Base-by-base conservation (phyloP, 2,888 invertebrate genomes). In the Serrognathus titanus region DNA sequence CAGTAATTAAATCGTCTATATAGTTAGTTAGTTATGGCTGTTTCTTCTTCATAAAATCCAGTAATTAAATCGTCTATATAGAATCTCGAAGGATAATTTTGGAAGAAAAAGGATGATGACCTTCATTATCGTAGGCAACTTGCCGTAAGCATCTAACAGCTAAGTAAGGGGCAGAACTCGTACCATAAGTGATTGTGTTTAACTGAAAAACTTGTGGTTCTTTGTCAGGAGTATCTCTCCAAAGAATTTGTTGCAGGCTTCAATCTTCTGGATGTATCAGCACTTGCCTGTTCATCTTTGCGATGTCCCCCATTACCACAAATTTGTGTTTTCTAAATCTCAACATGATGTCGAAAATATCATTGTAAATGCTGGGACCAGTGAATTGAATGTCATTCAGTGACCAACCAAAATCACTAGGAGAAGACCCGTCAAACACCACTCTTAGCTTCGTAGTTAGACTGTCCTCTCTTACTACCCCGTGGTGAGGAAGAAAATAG, bases 1-100 rank as follows among this genome's bases (percentile, higher is more conserved):
- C 20, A 8, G 20, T n/a, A 9, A 49, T 36, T 13, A 49, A 20
- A 38, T 49, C 49, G 10, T 49, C 38, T 9, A 49, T 37, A 35
- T 48, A 48, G 35, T n/a, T n/a, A 31, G 10, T 40, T 10, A 3
- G n/a, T 20, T 10, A 37, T 38, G 2, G 39, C 38, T 4, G 31
- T 7, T 11, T 8, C 39, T 49, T 6, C 13, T 7, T 9, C n/a
- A 7, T 49, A 3, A 12, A 36, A 37, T 8, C 49, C 20, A 8
- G 20, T n/a, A 9, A 49, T 36, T 13, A 49, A 20, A 38, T 49
- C 49, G 10, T 49, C 38, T 9, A 49, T 37, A 35, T 48, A 48
- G 35, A 49, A 40, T 12, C 10, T 49, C 20, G 2, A 11, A 7
- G 3, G 8, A 49, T 49, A 7, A 49, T n/a, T n/a, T 49, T 6